phyloP scores from a whole-genome alignment of 2,113 vertebrate genomes.

The Leptobrachium leishanense region DNA sequence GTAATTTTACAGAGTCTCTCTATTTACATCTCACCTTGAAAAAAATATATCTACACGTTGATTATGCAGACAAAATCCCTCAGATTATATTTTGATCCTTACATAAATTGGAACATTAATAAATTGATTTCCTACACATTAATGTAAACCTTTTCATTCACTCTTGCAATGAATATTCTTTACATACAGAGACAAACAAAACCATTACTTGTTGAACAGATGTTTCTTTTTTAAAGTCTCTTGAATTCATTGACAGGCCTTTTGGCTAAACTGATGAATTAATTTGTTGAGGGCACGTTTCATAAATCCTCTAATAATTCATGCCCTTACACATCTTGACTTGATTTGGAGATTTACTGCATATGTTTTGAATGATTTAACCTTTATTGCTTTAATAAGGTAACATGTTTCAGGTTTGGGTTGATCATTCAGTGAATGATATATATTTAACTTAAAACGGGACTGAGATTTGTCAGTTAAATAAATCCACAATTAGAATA shows the following conservation, averaged over 20 bases:
- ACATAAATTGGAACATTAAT: slow-evolving; percentile 56
- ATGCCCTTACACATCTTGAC: slow-evolving; percentile 72
- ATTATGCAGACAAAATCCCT: slow-evolving; percentile 46
- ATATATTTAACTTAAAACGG: slow-evolving; percentile 60
- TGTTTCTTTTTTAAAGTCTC: slow-evolving; percentile 68
- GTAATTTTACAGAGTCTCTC: background rate
- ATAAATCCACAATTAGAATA: slow-evolving; percentile 55
- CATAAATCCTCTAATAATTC: slow-evolving; percentile 77
- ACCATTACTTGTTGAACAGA: slow-evolving; percentile 70
- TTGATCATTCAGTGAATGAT: slow-evolving; percentile 68
- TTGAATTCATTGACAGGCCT: slow-evolving; percentile 72
- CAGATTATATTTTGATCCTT: slow-evolving; percentile 50
- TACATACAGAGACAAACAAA: slow-evolving; percentile 64
- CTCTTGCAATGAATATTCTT: slow-evolving; percentile 60
- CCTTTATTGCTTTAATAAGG: slow-evolving; percentile 73
- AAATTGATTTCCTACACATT: slow-evolving; percentile 58
- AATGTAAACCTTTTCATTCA: slow-evolving; percentile 57
- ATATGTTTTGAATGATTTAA: slow-evolving; percentile 75
- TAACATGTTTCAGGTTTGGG: slow-evolving; percentile 68
- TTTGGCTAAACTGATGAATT: slow-evolving; percentile 73
- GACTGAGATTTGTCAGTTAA: slow-evolving; percentile 64
- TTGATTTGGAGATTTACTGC: slow-evolving; percentile 70
- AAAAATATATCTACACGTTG: background rate
- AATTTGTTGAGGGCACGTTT: slow-evolving; percentile 72
- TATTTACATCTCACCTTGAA: slow-evolving; percentile 45